Evolutionary conservation across 2,797 vertebrate species (phyloP).

Genomic region (Eidolon dupreanum): DNA sequence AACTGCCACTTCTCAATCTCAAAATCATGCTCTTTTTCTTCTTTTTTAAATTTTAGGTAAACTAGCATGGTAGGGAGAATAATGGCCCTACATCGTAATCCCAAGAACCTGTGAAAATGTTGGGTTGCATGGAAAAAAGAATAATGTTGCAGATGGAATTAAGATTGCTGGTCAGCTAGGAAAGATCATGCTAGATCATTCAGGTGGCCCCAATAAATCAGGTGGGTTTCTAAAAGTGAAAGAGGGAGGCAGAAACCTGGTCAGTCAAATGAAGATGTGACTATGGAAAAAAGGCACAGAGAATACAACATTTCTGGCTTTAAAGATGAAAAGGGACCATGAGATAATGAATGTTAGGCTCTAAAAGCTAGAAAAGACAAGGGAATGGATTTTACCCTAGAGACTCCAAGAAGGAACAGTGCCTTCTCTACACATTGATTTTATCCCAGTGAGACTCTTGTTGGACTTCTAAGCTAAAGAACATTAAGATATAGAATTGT

Average conservation of each 20-base stretch:
- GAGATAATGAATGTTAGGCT: background rate
- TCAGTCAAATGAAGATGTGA: background rate
- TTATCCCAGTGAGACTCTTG: background rate
- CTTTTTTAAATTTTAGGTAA: background rate
- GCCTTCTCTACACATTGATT: background rate
- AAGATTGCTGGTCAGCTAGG: background rate
- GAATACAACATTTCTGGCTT: background rate
- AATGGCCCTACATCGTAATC: background rate
- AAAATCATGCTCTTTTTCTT: background rate
- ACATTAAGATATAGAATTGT: background rate
- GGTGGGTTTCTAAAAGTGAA: background rate
- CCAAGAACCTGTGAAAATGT: background rate
- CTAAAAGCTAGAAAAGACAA: background rate
- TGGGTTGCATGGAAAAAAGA: background rate
- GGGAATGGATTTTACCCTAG: rapidly evolving
- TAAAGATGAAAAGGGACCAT: background rate
- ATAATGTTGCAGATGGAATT: background rate
- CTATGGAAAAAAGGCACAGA: background rate
- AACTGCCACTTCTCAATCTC: background rate
- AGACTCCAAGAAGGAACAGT: background rate
- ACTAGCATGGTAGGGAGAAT: background rate
- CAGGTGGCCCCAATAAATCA: background rate
- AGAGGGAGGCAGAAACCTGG: background rate
- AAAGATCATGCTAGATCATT: background rate
- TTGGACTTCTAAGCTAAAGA: no score